phyloP scores from a whole-genome alignment of 1,140 invertebrate species.

The Meloidogyne exigua region DNA sequence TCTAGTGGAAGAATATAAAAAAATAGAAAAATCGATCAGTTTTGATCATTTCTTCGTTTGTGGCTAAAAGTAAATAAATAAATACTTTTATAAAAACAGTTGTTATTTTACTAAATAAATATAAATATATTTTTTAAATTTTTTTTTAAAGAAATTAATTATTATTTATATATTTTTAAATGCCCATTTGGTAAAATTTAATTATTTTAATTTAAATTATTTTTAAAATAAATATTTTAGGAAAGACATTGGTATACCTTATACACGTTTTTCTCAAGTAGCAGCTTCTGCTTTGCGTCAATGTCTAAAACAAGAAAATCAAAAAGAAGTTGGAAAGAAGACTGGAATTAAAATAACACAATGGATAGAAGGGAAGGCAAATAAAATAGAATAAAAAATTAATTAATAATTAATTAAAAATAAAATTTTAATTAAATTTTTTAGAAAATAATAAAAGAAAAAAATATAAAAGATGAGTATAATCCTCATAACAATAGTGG shows the following conservation, averaged over 20 bases:
- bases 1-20: background rate
- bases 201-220: no score
- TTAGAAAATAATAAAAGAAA: no score
- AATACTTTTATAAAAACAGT: background rate
- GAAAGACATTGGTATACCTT: background rate
- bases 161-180: no score
- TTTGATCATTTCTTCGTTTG: background rate
- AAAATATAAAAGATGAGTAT: no score
- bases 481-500: no score
- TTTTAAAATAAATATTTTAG: background rate
- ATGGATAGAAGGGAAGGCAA: background rate
- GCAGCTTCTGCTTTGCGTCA: background rate
- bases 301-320: background rate
- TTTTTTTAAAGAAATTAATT: no score
- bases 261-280: background rate
- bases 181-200: no score
- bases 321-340: background rate
- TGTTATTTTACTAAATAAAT: background rate
- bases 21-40: background rate
- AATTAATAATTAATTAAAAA: no score
- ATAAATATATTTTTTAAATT: no score
- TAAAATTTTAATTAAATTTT: no score
- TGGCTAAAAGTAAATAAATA: background rate
- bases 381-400: background rate
- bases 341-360: background rate